Percentiles rank a stretch among this genome's conserved stretches.
phyloP scores from a whole-genome alignment of 2,888 invertebrate genomes.

The Macrophya alboannulata region DNA sequence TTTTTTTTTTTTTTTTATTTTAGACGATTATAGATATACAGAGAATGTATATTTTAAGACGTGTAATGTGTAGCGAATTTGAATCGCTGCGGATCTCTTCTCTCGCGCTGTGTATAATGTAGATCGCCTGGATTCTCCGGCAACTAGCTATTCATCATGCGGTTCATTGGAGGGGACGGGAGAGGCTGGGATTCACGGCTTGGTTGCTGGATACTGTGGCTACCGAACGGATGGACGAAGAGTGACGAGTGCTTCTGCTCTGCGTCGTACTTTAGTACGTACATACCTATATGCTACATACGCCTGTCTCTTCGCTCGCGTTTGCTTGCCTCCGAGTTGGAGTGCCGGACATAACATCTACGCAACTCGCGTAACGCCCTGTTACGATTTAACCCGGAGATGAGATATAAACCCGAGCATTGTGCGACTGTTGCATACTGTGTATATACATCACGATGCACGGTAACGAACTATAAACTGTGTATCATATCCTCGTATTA shows the following conservation, averaged over 20 bases:
- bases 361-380: constrained; percentile 16
- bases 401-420: not conserved
- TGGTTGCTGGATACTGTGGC: not conserved
- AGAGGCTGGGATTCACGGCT: not conserved
- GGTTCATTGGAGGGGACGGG: constrained; percentile 37
- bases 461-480: not conserved
- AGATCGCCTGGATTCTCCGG: constrained; percentile 43
- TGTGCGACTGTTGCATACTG: not conserved
- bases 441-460: too few species aligned
- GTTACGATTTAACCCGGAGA: constrained; percentile 16
- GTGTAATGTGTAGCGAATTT: not conserved
- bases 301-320: not conserved
- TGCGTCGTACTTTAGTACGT: not conserved
- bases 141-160: constrained; percentile 41
- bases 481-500: not conserved
- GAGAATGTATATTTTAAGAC: constrained; percentile 28
- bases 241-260: constrained; percentile 1
- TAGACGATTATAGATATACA: not conserved
- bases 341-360: not conserved
- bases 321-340: not conserved
- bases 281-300: not conserved
- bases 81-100: not conserved
- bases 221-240: not conserved
- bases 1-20: too few species aligned
- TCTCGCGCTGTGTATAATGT: not conserved